Evolutionary conservation across 2,797 vertebrate species (phyloP).

Genomic region (Acestrorhynchus altus): DNA sequence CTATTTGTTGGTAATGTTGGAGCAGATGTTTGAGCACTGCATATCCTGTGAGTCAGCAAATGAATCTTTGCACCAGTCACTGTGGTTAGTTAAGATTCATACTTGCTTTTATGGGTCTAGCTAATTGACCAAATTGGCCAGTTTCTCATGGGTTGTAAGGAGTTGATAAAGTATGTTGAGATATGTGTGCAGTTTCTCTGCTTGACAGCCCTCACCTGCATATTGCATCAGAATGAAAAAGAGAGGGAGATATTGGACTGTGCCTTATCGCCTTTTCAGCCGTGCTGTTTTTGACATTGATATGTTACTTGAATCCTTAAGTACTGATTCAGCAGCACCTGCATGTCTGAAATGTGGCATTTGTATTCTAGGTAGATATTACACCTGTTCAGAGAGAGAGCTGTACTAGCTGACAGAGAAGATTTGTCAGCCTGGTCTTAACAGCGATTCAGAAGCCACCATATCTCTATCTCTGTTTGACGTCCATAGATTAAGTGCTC

Average conservation of each 20-base stretch:
- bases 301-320: slow-evolving; percentile 58
- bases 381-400: slow-evolving; percentile 67
- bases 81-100: neutral
- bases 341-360: slow-evolving; percentile 69
- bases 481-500: slow-evolving; percentile 71
- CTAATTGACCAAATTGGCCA: neutral
- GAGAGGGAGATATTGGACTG: slow-evolving; percentile 14
- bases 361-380: slow-evolving; percentile 65
- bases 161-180: neutral
- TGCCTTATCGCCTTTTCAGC: slow-evolving; percentile 23
- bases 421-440: slow-evolving; percentile 59
- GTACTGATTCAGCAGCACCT: slow-evolving; percentile 64
- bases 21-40: neutral
- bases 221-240: slow-evolving; percentile 10
- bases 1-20: neutral
- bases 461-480: slow-evolving; percentile 68
- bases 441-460: slow-evolving; percentile 66
- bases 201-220: neutral
- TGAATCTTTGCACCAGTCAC: neutral
- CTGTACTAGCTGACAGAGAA: slow-evolving; percentile 64
- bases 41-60: neutral
- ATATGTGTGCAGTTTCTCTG: neutral
- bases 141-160: neutral
- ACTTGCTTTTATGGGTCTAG: neutral
- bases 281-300: slow-evolving; percentile 46